Conservation (phyloP, 2,113 vertebrate genomes). For the Melanostigma gelatinosum region DNA sequence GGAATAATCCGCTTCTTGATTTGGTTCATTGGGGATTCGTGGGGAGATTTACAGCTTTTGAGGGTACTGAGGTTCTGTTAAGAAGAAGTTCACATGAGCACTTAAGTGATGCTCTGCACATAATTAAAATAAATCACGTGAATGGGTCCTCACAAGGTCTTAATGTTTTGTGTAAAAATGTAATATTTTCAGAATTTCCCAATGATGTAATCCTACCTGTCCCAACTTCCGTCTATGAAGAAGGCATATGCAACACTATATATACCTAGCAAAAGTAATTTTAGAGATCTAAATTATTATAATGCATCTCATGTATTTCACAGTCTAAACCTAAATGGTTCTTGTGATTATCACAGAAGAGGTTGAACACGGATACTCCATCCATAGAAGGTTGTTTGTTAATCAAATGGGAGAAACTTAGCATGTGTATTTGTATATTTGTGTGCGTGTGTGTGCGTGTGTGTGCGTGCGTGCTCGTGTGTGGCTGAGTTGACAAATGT, state of each 20-base stretch:
- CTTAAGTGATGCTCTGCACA: background rate
- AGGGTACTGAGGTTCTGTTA: conserved; percentile 27
- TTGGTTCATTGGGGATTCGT: conserved; percentile 53
- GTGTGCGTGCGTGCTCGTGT: background rate
- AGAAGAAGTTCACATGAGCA: conserved; percentile 18
- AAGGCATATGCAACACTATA: background rate
- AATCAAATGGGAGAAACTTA: conserved; percentile 24
- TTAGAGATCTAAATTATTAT: background rate
- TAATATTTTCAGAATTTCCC: background rate
- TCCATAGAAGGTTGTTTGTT: conserved; percentile 16
- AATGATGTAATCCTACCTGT: background rate
- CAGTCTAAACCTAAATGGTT: background rate
- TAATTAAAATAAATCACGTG: background rate
- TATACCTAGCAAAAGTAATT: background rate
- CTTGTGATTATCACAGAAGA: background rate
- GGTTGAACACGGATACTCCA: background rate
- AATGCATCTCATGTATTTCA: background rate
- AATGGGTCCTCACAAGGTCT: background rate
- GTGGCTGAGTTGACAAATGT: conserved; percentile 52
- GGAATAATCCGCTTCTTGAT: conserved; percentile 45
- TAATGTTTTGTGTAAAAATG: background rate
- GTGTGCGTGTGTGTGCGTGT: conserved; percentile 16
- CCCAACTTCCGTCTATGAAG: background rate
- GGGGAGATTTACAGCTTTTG: conserved; percentile 13
- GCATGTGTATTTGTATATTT: conserved; percentile 9